A percentile compares a stretch with the other conserved stretches of the same genome.
phyloP scores from a whole-genome alignment of 1,140 invertebrate species.

The Phortica variegata region DNA sequence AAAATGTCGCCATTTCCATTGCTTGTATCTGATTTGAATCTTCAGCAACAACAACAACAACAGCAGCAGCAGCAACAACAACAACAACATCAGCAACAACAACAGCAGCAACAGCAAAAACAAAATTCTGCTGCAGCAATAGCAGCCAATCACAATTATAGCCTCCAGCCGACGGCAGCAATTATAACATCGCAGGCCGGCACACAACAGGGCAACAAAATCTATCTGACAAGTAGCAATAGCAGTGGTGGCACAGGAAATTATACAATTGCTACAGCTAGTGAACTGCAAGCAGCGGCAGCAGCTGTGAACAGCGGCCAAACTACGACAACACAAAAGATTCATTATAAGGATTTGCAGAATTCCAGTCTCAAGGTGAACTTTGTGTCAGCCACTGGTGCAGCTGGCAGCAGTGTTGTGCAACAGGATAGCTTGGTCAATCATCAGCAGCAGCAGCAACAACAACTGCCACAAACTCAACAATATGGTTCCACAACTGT shows the following conservation, averaged over 20 bases:
- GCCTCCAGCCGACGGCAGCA: slow-evolving; percentile 44
- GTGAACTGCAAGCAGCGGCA: slow-evolving; percentile 38
- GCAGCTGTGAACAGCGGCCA: slow-evolving; percentile 10
- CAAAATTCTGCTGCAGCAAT: slow-evolving; percentile 44
- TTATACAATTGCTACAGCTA: slow-evolving; percentile 47
- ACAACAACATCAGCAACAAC: slow-evolving; percentile 29
- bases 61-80: slow-evolving; percentile 31
- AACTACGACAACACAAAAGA: slow-evolving; percentile 25
- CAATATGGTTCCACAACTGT: slow-evolving; percentile 39
- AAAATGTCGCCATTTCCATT: slow-evolving; percentile 49
- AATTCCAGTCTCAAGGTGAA: slow-evolving; percentile 53
- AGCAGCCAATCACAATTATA: slow-evolving; percentile 54
- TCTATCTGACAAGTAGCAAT: slow-evolving; percentile 48
- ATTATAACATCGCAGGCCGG: slow-evolving; percentile 43
- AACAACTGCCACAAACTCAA: slow-evolving; percentile 18
- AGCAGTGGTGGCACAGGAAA: slow-evolving; percentile 31
- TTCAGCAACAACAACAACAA: slow-evolving; percentile 28
- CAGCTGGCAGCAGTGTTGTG: slow-evolving; percentile 9
- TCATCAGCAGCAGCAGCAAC: slow-evolving; percentile 15
- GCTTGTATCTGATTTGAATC: slow-evolving; percentile 45
- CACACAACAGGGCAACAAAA: slow-evolving; percentile 45
- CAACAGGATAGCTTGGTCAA: slow-evolving; percentile 3
- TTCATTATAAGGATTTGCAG: slow-evolving; percentile 47
- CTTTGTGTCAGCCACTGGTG: slow-evolving; percentile 30
- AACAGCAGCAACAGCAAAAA: slow-evolving; percentile 30